These are phyloP conservation scores for Acanthopleura granulata DNA, from an alignment of 2,888 invertebrate genomes.

Conservation along the genomic window DNA sequence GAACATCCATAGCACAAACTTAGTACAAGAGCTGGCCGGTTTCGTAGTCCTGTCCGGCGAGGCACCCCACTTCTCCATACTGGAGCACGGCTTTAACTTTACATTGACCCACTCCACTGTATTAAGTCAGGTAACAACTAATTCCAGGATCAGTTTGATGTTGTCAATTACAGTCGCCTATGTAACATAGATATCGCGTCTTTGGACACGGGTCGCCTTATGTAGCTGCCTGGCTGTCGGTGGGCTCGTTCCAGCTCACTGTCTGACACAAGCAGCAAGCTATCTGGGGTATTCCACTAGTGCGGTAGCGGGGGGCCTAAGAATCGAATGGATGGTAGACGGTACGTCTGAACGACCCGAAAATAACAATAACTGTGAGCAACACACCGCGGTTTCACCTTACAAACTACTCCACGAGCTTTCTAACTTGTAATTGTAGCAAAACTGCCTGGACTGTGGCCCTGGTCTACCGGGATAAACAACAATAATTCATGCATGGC, in stretches of 20 bases:
- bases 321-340: background rate
- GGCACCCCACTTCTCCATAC: background rate
- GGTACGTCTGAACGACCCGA: constrained; percentile 11
- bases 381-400: constrained; percentile 11
- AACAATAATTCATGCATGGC: constrained; percentile 12
- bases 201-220: background rate
- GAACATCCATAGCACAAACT: constrained; percentile 38
- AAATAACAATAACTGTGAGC: constrained; percentile 18
- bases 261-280: background rate
- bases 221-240: background rate
- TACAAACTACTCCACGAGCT: constrained; percentile 2
- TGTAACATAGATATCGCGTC: no score
- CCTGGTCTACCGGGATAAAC: background rate
- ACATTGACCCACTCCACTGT: no score
- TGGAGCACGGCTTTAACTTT: background rate
- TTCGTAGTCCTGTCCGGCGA: constrained; percentile 4
- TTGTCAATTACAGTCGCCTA: no score
- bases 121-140: no score
- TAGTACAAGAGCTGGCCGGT: constrained; percentile 27
- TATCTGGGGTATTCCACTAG: constrained; percentile 16
- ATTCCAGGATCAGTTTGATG: no score
- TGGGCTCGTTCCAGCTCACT: background rate
- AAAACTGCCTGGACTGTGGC: background rate
- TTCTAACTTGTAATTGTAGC: constrained; percentile 13
- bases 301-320: background rate